phyloP scores from a whole-genome alignment of 2,888 invertebrate genomes.

The Rosalia funebris region DNA sequence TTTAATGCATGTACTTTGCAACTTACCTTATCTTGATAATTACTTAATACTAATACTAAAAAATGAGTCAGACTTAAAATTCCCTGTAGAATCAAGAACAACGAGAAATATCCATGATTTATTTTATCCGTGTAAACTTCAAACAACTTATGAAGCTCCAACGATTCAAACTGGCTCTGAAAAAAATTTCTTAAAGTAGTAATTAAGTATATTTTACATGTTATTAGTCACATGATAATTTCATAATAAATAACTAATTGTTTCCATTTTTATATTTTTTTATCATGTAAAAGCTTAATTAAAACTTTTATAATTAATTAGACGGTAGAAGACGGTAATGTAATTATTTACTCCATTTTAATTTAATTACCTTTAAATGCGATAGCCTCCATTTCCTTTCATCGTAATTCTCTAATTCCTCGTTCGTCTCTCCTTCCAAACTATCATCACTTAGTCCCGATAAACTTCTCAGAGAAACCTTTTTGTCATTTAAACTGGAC shows the following conservation, averaged over 20 bases:
- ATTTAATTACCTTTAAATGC: slow-evolving; percentile 55
- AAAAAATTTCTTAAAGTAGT: slow-evolving; percentile 51
- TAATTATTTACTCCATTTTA: too few relatives aligned
- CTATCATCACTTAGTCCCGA: slow-evolving; percentile 7
- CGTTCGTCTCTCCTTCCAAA: neutral
- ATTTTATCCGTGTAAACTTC: slow-evolving; percentile 80
- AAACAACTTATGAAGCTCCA: slow-evolving; percentile 79
- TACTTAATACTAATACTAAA: slow-evolving; percentile 38
- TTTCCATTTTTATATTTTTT: neutral
- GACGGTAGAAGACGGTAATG: neutral
- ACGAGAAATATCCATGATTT: slow-evolving; percentile 80
- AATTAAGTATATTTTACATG: neutral
- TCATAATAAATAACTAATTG: neutral
- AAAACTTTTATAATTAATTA: neutral
- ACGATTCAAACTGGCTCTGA: slow-evolving; percentile 81
- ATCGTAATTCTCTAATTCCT: slow-evolving; percentile 36
- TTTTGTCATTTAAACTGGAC: neutral
- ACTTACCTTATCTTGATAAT: slow-evolving; percentile 37
- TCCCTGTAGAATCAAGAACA: slow-evolving; percentile 77
- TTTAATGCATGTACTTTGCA: neutral
- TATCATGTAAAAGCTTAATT: neutral
- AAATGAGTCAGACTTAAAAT: slow-evolving; percentile 74
- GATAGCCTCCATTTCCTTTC: slow-evolving; percentile 55
- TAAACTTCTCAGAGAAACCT: slow-evolving; percentile 16
- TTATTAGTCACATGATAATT: neutral